phyloP scores from a whole-genome alignment of 1,140 invertebrate genomes.

The Archivesica marissinica region DNA sequence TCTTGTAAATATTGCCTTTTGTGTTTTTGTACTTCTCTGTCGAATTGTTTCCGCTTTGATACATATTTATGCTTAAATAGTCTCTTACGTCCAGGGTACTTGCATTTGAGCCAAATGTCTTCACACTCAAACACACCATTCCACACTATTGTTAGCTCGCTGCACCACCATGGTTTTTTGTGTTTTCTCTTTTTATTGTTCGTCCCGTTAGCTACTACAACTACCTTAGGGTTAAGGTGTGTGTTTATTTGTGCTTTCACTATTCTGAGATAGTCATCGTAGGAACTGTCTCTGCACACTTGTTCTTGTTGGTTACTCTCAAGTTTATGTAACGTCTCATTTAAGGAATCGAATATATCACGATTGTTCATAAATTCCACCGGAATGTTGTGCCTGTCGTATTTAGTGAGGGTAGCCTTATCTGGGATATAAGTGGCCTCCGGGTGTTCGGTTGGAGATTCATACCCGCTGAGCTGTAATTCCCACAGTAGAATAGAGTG shows the following conservation, averaged over 20 bases:
- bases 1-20: background rate
- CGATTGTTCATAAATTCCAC: background rate
- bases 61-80: slow-evolving; percentile 7
- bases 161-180: slow-evolving; percentile 21
- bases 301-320: background rate
- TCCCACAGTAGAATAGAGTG: slow-evolving; percentile 29
- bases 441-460: background rate
- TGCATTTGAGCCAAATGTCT: slow-evolving; percentile 12
- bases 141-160: background rate
- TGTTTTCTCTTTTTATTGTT: background rate
- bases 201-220: background rate
- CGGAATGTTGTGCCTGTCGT: background rate
- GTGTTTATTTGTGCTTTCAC: background rate
- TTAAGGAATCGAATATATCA: background rate
- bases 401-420: too few species aligned
- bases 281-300: background rate
- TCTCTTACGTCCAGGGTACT: background rate
- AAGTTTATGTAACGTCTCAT: background rate
- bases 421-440: too few species aligned
- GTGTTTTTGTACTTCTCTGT: slow-evolving; percentile 12
- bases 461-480: background rate
- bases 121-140: background rate
- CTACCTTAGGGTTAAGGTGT: background rate
- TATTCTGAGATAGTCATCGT: background rate
- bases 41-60: slow-evolving; percentile 6